phyloP scores from a whole-genome alignment of 2,797 vertebrate genomes.

The Erpetoichthys calabaricus region DNA sequence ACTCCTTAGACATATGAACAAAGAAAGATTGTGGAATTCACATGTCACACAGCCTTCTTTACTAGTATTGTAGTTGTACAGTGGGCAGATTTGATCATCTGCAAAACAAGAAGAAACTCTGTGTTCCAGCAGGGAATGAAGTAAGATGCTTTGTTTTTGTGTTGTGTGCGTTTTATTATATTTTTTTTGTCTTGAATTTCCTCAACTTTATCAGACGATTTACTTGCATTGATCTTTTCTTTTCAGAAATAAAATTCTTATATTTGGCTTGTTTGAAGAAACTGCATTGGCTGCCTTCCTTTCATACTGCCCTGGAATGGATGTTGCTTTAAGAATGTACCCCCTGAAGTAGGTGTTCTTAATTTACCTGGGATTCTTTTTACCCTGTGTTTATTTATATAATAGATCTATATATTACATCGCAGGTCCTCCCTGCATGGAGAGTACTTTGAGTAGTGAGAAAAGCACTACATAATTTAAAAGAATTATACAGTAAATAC shows the following conservation, averaged over 20 bases:
- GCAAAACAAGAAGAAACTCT: slow-evolving; percentile 91
- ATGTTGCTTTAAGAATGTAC: slow-evolving; percentile 86
- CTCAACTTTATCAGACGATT: background rate
- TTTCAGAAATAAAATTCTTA: slow-evolving; percentile 91
- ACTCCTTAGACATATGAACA: slow-evolving; percentile 70
- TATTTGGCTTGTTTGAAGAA: slow-evolving; percentile 93
- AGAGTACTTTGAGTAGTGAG: too few species aligned
- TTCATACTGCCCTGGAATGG: slow-evolving; percentile 91
- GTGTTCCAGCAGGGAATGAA: slow-evolving; percentile 94
- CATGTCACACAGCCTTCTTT: slow-evolving; percentile 92
- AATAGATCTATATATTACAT: background rate
- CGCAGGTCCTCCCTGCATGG: too few species aligned
- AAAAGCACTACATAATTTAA: too few species aligned
- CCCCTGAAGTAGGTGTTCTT: slow-evolving; percentile 73
- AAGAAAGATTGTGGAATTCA: slow-evolving; percentile 90
- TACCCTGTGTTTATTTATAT: background rate
- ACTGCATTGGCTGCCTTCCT: slow-evolving; percentile 85
- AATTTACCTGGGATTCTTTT: slow-evolving; percentile 3
- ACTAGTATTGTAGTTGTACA: slow-evolving; percentile 89
- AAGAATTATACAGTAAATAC: too few species aligned
- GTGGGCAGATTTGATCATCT: slow-evolving; percentile 93
- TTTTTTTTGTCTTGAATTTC: background rate
- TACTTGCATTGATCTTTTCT: slow-evolving; percentile 3
- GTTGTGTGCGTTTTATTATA: slow-evolving; percentile 1
- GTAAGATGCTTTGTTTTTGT: slow-evolving; percentile 38